Conservation (phyloP, 2,113 vertebrate genomes). For the Callospermophilus lateralis region DNA sequence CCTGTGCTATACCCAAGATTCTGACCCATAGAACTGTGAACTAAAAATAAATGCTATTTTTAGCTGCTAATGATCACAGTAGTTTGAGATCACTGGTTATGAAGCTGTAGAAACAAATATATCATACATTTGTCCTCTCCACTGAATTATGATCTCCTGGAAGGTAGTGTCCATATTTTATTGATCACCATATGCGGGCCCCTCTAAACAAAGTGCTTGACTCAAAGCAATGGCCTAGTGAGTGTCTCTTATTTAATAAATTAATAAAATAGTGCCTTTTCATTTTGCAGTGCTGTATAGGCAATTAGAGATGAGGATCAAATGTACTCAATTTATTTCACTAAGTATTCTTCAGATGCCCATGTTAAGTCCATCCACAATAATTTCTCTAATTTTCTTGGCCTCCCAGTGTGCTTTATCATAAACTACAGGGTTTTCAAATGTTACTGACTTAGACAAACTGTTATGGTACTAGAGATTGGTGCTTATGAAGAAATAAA, state of each 20-base stretch:
- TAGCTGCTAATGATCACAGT: background rate
- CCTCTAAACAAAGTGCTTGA: background rate
- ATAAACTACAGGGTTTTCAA: background rate
- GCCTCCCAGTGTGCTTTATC: background rate
- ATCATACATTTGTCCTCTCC: background rate
- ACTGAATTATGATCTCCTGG: background rate
- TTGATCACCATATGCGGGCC: background rate
- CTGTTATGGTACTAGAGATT: background rate
- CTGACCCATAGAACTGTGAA: background rate
- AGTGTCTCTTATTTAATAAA: background rate
- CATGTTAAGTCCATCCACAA: background rate
- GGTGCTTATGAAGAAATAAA: background rate
- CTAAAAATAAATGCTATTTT: background rate
- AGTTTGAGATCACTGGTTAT: background rate
- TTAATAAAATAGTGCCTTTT: background rate
- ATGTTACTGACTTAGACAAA: background rate
- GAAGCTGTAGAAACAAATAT: background rate
- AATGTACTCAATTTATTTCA: background rate
- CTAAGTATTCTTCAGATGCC: background rate
- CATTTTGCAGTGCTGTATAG: background rate
- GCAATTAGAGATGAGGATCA: background rate
- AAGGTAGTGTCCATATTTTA: background rate
- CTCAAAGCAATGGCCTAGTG: background rate
- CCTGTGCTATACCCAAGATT: background rate
- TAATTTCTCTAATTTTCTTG: background rate